Evolutionary conservation across 1,140 invertebrate genomes (phyloP), one percentile per base, ranked within the genome.

Genomic region (Lepidurus couesii): DNA sequence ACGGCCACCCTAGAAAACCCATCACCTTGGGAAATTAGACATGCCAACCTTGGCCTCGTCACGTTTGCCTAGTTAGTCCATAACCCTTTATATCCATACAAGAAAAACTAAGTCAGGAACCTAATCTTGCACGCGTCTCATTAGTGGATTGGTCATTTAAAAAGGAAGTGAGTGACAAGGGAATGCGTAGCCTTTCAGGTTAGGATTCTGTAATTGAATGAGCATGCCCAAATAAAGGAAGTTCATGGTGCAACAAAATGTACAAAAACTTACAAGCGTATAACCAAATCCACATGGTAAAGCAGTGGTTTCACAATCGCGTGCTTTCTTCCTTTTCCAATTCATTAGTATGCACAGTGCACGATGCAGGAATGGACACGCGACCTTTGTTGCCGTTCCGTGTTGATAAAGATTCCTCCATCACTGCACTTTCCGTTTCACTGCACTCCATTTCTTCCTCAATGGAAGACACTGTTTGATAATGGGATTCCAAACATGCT

Each of bases 1-100:
- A 7, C 53, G 16, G 53, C 53, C 53, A 65, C 53, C 53, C 53
- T 65, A 65, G 53, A 65, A 65, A 34, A 65, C 53, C 53, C 53
- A 65, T 21, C 53, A 65, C 53, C 53, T 65, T 65, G 53, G 53
- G 53, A 65, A 65, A 65, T 65, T 65, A 65, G 53, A 65, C 53
- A 65, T 65, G 53, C 53, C 53, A 65, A 21, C 53, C 53, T 65
- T 65, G 53, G 53, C 53, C 53, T 65, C 53, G 53, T 65, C 53
- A 65, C 53, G 53, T 65, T 65, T 65, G 53, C 13, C 53, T 65
- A 65, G 8, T 65, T 65, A 65, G 21, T 21, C 34, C 34, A 34
- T 34, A 34, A 34, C 34, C 34, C 3, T 21, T 65, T 65, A n/a
- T 65, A 21, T 21, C 53, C 53, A 21, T 16, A 65, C 21, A 21